Base-by-base conservation (phyloP, 2,888 invertebrate species). In the Acrobasis repandana region DNA sequence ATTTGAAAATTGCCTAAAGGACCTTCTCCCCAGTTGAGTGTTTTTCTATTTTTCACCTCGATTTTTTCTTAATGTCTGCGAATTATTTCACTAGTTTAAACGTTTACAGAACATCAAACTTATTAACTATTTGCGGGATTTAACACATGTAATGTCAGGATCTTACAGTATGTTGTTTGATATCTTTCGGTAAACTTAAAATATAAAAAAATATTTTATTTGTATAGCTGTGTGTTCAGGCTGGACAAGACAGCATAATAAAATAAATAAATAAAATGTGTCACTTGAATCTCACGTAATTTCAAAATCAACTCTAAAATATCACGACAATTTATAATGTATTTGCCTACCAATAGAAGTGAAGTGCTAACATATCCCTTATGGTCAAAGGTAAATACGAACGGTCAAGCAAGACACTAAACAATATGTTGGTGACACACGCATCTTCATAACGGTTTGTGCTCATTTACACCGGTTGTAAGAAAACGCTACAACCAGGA, bases 391-490 rank as follows among this genome's bases (percentile, higher is more conserved):
- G 76, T 77, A 79, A 79, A 76, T 72, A 74, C 70, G 75, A 75
- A 77, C 74, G 80, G 78, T 64, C 56, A 73, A 71, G 51, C 56
- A 73, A 71, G 51, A 9, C 51, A 34, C 54, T 71, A 74, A 71
- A 84, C 80, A 83, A 84, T 86, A 83, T 81, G 75, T 78, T 80
- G 82, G 86, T 80, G 88, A 89, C 88, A 88, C 77, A 82, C 78
- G 79, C 76, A 79, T 72, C 73, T 77, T 65, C 66, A 68, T 87
- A 90, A 90, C 90, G 90, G 90, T 72, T 68, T 70, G 84, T 75
- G 77, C 88, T 82, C 83, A 85, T 87, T 89, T 82, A 78, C 80
- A 70, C 75, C 68, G 73, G 72, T 74, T 73, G n/a, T n/a, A 34
- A 46, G 20, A 58, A 62, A 58, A 54, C 38, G 47, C 6, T 14